phyloP scores from a whole-genome alignment of 2,888 invertebrate genomes.

The Hoplodrina ambigua region DNA sequence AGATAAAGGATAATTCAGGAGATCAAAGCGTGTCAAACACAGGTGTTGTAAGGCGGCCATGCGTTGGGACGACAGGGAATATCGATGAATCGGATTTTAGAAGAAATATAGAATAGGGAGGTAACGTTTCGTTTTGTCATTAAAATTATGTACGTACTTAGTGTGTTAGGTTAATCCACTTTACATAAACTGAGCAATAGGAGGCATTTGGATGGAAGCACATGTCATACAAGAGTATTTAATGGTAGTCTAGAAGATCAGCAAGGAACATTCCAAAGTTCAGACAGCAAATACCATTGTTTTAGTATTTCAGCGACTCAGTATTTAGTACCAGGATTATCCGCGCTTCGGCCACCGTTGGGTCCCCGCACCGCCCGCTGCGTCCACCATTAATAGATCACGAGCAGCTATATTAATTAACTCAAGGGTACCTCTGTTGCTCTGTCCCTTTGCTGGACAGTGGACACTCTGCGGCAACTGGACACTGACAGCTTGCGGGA shows the following conservation, averaged over 20 bases:
- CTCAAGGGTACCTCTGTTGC: slow-evolving; percentile 65
- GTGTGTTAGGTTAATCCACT: too few relatives aligned
- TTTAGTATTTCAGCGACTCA: too few relatives aligned
- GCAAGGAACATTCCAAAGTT: too few relatives aligned
- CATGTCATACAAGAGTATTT: too few relatives aligned
- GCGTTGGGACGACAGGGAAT: not conserved
- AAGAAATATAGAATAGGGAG: not conserved
- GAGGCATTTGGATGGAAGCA: too few relatives aligned
- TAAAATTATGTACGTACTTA: too few relatives aligned
- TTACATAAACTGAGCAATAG: not conserved
- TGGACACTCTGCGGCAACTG: slow-evolving; percentile 42
- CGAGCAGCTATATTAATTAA: slow-evolving; percentile 77
- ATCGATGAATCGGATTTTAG: not conserved
- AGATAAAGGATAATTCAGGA: slow-evolving; percentile 77
- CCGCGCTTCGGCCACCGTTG: slow-evolving; percentile 1
- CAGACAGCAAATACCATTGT: too few relatives aligned
- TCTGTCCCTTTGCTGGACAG: slow-evolving; percentile 27
- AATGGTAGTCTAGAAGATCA: too few relatives aligned
- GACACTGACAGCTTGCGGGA: slow-evolving; percentile 12
- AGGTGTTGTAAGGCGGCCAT: slow-evolving; percentile 69
- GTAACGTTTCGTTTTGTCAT: too few relatives aligned
- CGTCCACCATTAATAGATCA: slow-evolving; percentile 74
- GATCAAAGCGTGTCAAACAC: slow-evolving; percentile 80
- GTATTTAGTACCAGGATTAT: slow-evolving; percentile 17
- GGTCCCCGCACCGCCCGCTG: slow-evolving; percentile 69